Base-by-base conservation (phyloP, 92 coral and sea anemone genomes). In the Zoanthus sansibaricus region DNA sequence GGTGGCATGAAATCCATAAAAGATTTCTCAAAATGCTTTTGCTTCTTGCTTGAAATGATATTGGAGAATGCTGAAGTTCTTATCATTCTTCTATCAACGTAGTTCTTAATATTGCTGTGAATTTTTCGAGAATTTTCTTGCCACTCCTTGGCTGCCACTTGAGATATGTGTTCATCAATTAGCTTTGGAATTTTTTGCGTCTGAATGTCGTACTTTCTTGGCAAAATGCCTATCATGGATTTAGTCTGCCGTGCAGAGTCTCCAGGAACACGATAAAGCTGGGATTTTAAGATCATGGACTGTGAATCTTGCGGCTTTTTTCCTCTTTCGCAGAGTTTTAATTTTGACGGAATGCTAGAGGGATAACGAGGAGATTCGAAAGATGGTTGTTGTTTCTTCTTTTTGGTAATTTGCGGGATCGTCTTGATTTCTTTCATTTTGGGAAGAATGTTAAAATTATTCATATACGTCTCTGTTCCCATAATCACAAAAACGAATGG, bases 21-120 rank as follows among this genome's bases (percentile, higher is more conserved):
- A 11, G 32, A 4, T n/a, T 4, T 62, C n/a, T 17, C 69, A 7
- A 7, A 11, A 9, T n/a, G 32, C 30, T 62, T 62, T 5, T 62
- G 1, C n/a, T 62, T 62, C 69, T 62, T 62, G 21, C 10, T 62
- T 14, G 59, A 67, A 20, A 68, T 1, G 18, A n/a, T 76, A 47
- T 62, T 42, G 55, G 86, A 71, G 18, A 48, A 61, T 11, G 32
- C 48, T 33, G 21, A 82, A 48, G 68, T 31, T 13, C 75, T 77
- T 18, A 13, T 13, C 59, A 49, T 56, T 71, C 86, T 76, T 32
- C 68, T 58, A 47, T 83, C 70, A 55, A 58, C 86, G 66, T 90
- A 87, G 66, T 25, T 82, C 72, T 52, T 82, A 17, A 90, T 89
- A 46, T 87, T 82, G 25, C 76, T 86, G 4, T 87, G 70, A 33